Evolutionary conservation across 2,888 invertebrate species (phyloP).

Genomic region (Callyntrura sp.): DNA sequence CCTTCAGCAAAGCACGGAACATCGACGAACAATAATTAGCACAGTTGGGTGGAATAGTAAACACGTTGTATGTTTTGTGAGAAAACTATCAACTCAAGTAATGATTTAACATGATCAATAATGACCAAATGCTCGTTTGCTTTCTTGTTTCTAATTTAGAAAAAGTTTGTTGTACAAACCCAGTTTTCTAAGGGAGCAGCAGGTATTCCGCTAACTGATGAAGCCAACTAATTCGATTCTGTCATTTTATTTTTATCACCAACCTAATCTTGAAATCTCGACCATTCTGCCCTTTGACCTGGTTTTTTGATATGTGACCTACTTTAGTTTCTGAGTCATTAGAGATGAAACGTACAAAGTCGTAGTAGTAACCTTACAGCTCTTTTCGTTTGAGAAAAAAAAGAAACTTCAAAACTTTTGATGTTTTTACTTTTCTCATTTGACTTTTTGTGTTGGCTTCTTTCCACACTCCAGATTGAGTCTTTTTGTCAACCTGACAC

Average conservation of each 20-base stretch:
- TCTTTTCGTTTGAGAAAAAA: no score
- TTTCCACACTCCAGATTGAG: constrained; percentile 59
- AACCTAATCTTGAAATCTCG: constrained; percentile 1
- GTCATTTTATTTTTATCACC: constrained; percentile 2
- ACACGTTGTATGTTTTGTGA: no score
- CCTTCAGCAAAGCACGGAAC: no score
- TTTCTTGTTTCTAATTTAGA: neutral
- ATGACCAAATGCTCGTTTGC: no score
- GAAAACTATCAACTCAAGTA: no score
- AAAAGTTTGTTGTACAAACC: neutral
- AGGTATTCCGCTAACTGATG: neutral
- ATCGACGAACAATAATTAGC: no score
- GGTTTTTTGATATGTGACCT: constrained; percentile 51
- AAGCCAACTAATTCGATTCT: neutral
- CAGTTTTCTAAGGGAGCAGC: no score
- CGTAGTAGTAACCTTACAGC: neutral
- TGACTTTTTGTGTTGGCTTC: constrained; percentile 47
- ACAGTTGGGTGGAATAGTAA: no score
- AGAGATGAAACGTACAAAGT: neutral
- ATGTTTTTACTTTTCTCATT: constrained; percentile 6
- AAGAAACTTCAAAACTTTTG: constrained; percentile 43
- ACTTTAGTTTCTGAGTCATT: constrained; percentile 45
- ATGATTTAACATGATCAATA: no score
- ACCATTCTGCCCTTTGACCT: constrained; percentile 34
- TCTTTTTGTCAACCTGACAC: constrained; percentile 58